These are phyloP conservation scores for Bradypodion ventrale DNA, from an alignment of 2,797 vertebrate species.

Conservation along the genomic window DNA sequence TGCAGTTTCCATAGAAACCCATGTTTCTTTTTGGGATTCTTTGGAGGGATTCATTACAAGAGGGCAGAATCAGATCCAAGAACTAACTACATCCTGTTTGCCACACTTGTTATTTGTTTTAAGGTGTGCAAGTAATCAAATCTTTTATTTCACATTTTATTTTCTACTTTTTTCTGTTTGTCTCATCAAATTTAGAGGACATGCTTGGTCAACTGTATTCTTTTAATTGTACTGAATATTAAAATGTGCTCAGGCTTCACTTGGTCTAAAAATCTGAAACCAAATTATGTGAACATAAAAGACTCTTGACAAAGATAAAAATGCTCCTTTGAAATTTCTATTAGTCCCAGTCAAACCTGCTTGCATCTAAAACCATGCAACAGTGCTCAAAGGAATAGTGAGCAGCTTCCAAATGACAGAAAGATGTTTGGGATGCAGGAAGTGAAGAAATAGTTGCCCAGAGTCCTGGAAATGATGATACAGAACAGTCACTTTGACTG, in stretches of 20 bases:
- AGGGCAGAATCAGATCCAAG: constrained; percentile 25
- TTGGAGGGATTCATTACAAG: constrained; percentile 59
- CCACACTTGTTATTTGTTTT: constrained; percentile 59
- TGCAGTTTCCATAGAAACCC: constrained; percentile 85
- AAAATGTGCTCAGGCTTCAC: constrained; percentile 16
- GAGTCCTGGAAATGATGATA: constrained; percentile 85
- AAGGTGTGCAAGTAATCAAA: constrained; percentile 56
- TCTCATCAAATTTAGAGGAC: background rate
- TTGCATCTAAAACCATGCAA: constrained; percentile 57
- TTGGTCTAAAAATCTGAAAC: constrained; percentile 46
- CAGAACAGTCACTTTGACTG: constrained; percentile 86
- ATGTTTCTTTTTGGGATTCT: constrained; percentile 77
- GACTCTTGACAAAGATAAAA: constrained; percentile 42
- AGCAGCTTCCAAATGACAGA: constrained; percentile 73
- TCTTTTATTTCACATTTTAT: constrained; percentile 39
- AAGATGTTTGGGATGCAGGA: constrained; percentile 59
- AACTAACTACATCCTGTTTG: background rate
- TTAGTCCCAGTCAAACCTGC: constrained; percentile 64
- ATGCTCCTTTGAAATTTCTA: constrained; percentile 50
- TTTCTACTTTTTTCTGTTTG: constrained; percentile 17
- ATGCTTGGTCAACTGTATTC: background rate
- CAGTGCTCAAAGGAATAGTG: constrained; percentile 54
- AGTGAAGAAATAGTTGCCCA: constrained; percentile 79
- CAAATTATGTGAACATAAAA: constrained; percentile 52
- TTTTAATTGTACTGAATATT: background rate